Evolutionary conservation across 2,888 invertebrate genomes (phyloP).

Genomic region (Crepidodera aurea): DNA sequence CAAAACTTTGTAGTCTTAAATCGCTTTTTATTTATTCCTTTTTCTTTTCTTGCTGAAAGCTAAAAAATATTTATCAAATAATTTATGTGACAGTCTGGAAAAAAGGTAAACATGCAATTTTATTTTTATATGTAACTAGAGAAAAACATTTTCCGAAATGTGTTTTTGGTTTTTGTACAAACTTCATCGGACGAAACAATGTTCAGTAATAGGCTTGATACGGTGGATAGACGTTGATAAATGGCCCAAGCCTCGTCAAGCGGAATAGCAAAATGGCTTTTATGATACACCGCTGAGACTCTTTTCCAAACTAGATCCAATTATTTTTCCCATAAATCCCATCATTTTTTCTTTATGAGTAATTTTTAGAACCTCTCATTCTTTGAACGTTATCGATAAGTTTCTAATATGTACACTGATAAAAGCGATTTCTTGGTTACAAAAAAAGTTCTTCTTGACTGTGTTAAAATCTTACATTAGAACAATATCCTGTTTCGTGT

Average conservation of each 20-base stretch:
- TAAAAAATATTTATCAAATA: too few relatives aligned
- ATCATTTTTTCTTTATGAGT: not conserved
- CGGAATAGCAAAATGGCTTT: not conserved
- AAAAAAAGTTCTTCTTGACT: too few relatives aligned
- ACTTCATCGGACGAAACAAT: not conserved
- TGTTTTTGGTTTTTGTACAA: not conserved
- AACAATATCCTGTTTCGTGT: too few relatives aligned
- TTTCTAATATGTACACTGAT: not conserved
- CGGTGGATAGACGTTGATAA: not conserved
- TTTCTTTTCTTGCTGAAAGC: too few relatives aligned
- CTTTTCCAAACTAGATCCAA: not conserved
- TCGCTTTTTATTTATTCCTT: too few relatives aligned
- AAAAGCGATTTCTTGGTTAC: too few relatives aligned
- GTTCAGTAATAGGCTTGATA: not conserved
- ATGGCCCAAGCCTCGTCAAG: not conserved
- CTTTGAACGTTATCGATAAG: not conserved
- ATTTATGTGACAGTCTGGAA: too few relatives aligned
- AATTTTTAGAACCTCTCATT: not conserved
- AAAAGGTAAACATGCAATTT: too few relatives aligned
- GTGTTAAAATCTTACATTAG: too few relatives aligned
- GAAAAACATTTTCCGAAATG: too few relatives aligned
- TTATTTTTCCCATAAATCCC: not conserved
- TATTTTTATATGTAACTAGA: too few relatives aligned
- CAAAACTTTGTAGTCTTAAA: too few relatives aligned
- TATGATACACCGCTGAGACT: not conserved